Evolutionary conservation across 2,797 vertebrate species (phyloP).

Genomic region (Melanotaenia maccullochi): DNA sequence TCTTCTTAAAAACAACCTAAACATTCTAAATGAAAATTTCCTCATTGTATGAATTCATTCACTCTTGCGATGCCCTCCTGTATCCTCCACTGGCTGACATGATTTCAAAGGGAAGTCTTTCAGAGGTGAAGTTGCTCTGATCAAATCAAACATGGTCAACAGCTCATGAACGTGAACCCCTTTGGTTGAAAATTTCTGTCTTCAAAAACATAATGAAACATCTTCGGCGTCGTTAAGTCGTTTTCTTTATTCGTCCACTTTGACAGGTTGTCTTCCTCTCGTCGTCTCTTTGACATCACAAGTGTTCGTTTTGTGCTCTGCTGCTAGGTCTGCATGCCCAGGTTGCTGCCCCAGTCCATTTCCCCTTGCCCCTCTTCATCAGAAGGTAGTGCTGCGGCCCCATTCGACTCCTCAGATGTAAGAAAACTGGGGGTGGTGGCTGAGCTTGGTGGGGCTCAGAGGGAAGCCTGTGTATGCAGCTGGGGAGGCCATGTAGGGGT

Average conservation of each 20-base stretch:
- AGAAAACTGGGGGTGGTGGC: slow-evolving; percentile 89
- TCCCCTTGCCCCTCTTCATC: slow-evolving; percentile 42
- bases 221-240: slow-evolving; percentile 28
- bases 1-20: slow-evolving; percentile 85
- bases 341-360: slow-evolving; percentile 60
- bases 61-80: slow-evolving; percentile 34
- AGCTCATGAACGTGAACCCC: slow-evolving; percentile 12
- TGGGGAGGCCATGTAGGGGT: slow-evolving; percentile 93
- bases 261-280: slow-evolving; percentile 1
- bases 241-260: slow-evolving; percentile 8
- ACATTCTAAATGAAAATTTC: slow-evolving; percentile 83
- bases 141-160: slow-evolving; percentile 37
- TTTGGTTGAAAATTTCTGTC: slow-evolving; percentile 17
- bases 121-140: slow-evolving; percentile 28
- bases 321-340: slow-evolving; percentile 72
- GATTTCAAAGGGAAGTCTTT: slow-evolving; percentile 51
- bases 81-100: slow-evolving; percentile 38
- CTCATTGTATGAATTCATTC: slow-evolving; percentile 28
- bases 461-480: slow-evolving; percentile 93
- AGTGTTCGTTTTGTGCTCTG: slow-evolving; percentile 57
- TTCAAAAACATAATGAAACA: slow-evolving; percentile 17
- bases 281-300: slow-evolving; percentile 45
- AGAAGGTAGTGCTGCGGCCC: slow-evolving; percentile 61
- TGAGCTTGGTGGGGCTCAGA: slow-evolving; percentile 94
- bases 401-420: slow-evolving; percentile 88